A percentile compares a stretch with the other conserved stretches of the same genome.
Evolutionary conservation across 1,140 invertebrate genomes (phyloP).

Genomic region (Littorina saxatilis): DNA sequence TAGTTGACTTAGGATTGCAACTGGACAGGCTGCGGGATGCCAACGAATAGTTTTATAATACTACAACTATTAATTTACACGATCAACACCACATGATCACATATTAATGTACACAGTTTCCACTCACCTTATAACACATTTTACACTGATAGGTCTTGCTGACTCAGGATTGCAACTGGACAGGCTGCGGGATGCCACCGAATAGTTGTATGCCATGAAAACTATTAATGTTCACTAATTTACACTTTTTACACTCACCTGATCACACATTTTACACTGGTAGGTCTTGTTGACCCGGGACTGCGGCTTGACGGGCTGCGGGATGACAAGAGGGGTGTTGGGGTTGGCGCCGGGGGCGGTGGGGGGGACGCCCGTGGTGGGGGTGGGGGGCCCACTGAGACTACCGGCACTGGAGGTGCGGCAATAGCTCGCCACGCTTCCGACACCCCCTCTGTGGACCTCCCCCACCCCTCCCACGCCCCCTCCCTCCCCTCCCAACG

Average conservation of each 20-base stretch:
- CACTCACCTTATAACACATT: conserved; percentile 98
- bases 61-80: conserved; percentile 92
- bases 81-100: conserved; percentile 81
- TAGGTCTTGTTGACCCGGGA: conserved; percentile 78
- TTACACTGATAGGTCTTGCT: conserved; percentile 90
- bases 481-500: conserved; percentile 34
- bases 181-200: too few relatives aligned
- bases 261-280: conserved; percentile 99
- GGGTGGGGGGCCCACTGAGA: conserved; percentile 59
- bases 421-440: conserved; percentile 51
- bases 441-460: conserved; percentile 34
- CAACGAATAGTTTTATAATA: neutral
- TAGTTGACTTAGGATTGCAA: conserved; percentile 68
- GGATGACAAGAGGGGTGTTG: conserved; percentile 84
- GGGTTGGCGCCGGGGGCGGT: conserved; percentile 49
- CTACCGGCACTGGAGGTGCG: conserved; percentile 62
- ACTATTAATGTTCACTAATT: conserved; percentile 97
- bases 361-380: conserved; percentile 38
- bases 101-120: too few relatives aligned
- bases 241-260: conserved; percentile 99
- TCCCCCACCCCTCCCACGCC: conserved; percentile 42
- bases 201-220: neutral
- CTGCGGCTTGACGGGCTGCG: conserved; percentile 89
- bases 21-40: too few relatives aligned
- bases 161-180: too few relatives aligned